Conservation (phyloP, 2,113 vertebrate species). For the Xiphias gladius region DNA sequence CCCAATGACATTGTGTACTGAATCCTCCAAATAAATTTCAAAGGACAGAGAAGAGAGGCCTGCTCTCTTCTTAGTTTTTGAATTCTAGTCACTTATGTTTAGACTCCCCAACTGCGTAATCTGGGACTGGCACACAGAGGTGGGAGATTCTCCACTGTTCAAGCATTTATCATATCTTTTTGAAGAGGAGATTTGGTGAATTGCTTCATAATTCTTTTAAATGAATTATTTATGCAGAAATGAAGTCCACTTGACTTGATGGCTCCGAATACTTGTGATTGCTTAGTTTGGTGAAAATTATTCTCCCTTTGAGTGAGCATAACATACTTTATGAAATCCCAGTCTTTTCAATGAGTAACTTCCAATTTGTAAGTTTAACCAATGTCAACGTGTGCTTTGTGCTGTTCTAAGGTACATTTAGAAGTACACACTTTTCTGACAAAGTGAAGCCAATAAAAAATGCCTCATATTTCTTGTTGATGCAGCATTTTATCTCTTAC, state of each 20-base stretch:
- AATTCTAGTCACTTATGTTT: conserved; percentile 62
- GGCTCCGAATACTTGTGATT: conserved; percentile 44
- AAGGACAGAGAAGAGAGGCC: conserved; percentile 37
- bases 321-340: neutral
- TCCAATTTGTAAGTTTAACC: neutral
- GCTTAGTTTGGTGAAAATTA: conserved; percentile 31
- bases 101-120: conserved; percentile 59
- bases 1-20: conserved; percentile 17
- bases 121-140: conserved; percentile 57
- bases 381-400: neutral
- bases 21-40: conserved; percentile 53
- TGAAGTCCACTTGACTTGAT: conserved; percentile 64
- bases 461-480: conserved; percentile 4
- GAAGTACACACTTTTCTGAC: neutral
- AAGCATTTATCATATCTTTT: conserved; percentile 64
- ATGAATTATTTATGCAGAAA: conserved; percentile 64
- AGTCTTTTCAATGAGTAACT: conserved; percentile 6
- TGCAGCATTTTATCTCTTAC: conserved; percentile 1
- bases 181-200: conserved; percentile 64
- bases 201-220: conserved; percentile 69
- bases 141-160: conserved; percentile 56
- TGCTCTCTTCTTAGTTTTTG: conserved; percentile 46
- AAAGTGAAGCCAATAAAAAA: conserved; percentile 17
- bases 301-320: conserved; percentile 20
- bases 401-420: conserved; percentile 1